Conservation (phyloP, 2,888 invertebrate genomes). For the Pachliopta kotzebuea region DNA sequence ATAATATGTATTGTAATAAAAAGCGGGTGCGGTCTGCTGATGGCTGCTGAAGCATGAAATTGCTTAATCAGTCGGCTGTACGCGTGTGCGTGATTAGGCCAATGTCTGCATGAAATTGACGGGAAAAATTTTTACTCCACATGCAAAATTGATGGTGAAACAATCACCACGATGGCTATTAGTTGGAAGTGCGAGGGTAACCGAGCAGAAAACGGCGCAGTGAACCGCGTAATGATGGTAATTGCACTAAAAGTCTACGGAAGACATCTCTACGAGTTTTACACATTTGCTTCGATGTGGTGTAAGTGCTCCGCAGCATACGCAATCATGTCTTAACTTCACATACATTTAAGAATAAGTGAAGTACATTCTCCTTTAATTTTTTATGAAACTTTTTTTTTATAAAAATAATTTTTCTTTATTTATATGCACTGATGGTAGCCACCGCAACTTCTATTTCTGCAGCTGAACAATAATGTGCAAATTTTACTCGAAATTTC, state of each 20-base stretch:
- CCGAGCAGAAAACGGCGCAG: slow-evolving; percentile 21
- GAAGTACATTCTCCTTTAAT: too few species aligned
- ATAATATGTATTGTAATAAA: slow-evolving; percentile 68
- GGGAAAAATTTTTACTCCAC: slow-evolving; percentile 54
- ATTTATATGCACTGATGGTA: too few species aligned
- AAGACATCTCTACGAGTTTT: slow-evolving; percentile 23
- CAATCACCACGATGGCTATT: slow-evolving; percentile 21
- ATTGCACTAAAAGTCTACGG: slow-evolving; percentile 24
- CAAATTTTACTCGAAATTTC: too few species aligned
- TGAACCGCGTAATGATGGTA: slow-evolving; percentile 27
- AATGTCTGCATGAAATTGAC: slow-evolving; percentile 66
- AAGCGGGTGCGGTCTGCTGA: slow-evolving; percentile 55
- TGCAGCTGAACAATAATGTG: too few species aligned
- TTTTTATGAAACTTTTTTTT: too few species aligned
- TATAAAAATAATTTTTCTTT: too few species aligned
- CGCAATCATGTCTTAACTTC: background rate
- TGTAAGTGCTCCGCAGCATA: background rate
- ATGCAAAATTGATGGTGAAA: slow-evolving; percentile 37
- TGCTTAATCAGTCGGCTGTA: slow-evolving; percentile 75
- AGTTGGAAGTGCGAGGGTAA: slow-evolving; percentile 20
- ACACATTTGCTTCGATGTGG: slow-evolving; percentile 12
- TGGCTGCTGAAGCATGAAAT: slow-evolving; percentile 68
- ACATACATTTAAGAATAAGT: too few species aligned
- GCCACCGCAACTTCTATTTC: too few species aligned
- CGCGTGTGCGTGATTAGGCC: slow-evolving; percentile 65